Conservation (phyloP, 2,888 invertebrate species). For the Chrysolina americana region DNA sequence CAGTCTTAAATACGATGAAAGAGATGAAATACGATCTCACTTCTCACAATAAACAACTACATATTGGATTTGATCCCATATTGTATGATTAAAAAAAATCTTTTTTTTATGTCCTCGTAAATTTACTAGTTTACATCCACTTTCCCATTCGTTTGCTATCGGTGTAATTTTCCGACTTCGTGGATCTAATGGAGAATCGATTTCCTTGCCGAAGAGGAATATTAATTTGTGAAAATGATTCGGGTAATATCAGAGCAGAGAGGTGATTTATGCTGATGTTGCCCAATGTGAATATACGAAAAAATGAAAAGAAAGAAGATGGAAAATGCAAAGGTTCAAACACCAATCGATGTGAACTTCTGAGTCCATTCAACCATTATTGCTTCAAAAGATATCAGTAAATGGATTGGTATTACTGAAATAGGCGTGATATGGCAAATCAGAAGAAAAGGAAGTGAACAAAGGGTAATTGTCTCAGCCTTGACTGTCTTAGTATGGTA, state of each 20-base stretch:
- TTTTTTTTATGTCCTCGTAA: background rate
- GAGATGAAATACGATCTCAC: background rate
- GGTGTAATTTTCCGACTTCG: background rate
- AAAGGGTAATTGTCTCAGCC: too few relatives aligned
- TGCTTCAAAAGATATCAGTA: too few relatives aligned
- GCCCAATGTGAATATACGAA: background rate
- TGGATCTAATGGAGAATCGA: slow-evolving; percentile 1
- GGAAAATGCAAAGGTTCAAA: too few relatives aligned
- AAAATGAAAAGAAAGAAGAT: too few relatives aligned
- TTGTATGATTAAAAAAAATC: background rate
- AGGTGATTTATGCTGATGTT: background rate
- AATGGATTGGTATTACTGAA: too few relatives aligned
- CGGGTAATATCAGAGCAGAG: background rate
- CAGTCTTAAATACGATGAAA: too few relatives aligned
- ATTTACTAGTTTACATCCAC: background rate
- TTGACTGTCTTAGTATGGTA: too few relatives aligned
- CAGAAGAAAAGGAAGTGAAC: too few relatives aligned
- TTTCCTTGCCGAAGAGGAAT: background rate
- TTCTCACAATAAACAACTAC: background rate
- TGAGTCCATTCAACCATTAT: too few relatives aligned
- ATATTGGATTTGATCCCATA: background rate
- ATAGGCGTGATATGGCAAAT: too few relatives aligned
- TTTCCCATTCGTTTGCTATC: background rate
- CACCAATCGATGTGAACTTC: too few relatives aligned
- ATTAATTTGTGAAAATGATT: background rate